phyloP scores from a whole-genome alignment of 2,113 vertebrate species.

The Thryonomys swinderianus region DNA sequence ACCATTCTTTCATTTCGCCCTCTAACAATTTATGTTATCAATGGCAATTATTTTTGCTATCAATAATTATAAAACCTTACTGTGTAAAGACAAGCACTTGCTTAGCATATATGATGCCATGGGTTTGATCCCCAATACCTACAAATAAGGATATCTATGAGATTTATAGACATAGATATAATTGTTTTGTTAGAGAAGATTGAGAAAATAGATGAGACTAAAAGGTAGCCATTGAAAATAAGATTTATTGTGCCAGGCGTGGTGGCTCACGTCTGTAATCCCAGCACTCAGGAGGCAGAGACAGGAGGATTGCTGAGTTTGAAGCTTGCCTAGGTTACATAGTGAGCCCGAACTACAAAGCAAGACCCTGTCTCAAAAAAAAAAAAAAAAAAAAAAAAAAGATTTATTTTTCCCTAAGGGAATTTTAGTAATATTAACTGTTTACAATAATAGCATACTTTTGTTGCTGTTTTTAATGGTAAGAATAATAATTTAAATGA shows the following conservation, averaged over 20 bases:
- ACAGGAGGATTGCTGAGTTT: no score
- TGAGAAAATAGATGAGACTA: not conserved
- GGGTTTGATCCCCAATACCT: not conserved
- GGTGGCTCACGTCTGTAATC: no score
- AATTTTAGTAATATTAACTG: not conserved
- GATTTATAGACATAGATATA: not conserved
- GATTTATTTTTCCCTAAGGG: conserved; percentile 2
- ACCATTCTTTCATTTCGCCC: not conserved
- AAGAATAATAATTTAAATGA: conserved; percentile 42
- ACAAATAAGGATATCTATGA: not conserved
- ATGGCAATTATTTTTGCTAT: not conserved
- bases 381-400: no score
- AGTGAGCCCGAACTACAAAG: no score
- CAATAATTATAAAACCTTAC: not conserved
- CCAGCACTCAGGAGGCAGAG: no score
- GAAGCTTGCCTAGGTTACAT: no score
- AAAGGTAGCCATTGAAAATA: conserved; percentile 4
- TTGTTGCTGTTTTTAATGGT: conserved; percentile 2
- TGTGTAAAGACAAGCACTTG: not conserved
- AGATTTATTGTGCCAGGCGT: no score
- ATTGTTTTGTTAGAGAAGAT: not conserved
- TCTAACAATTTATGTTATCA: not conserved
- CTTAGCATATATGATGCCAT: not conserved
- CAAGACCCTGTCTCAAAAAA: no score
- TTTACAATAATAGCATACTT: not conserved